phyloP scores from a whole-genome alignment of 2,888 invertebrate genomes.

The Cheilosia vernalis region DNA sequence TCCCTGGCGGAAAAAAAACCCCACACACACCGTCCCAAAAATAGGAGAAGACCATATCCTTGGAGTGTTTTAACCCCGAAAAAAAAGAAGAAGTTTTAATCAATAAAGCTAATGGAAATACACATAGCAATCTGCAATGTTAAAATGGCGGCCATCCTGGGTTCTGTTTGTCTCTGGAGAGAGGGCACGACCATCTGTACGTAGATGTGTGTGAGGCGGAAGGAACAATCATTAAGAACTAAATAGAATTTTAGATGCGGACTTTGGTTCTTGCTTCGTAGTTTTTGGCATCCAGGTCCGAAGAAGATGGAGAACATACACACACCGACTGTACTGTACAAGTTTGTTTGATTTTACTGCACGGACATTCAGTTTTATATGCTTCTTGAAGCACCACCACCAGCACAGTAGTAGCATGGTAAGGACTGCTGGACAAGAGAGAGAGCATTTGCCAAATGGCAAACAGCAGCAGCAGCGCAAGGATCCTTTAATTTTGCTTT shows the following conservation, averaged over 20 bases:
- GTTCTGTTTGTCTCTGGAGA: conserved; percentile 15
- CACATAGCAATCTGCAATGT: conserved; percentile 72
- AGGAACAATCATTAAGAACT: conserved; percentile 72
- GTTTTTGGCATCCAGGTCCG: conserved; percentile 58
- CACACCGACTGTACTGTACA: conserved; percentile 13
- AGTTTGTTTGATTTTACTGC: conserved; percentile 69
- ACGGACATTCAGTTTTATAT: conserved; percentile 66
- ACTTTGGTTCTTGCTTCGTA: conserved; percentile 62
- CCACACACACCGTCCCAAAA: conserved; percentile 8
- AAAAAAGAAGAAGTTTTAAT: conserved; percentile 62
- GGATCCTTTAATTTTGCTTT: conserved; percentile 63
- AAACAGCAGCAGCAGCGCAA: conserved; percentile 48
- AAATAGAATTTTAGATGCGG: conserved; percentile 71
- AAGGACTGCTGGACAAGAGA: conserved; percentile 34
- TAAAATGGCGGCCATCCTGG: conserved; percentile 67
- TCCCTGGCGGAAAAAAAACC: conserved; percentile 52
- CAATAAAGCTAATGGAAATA: conserved; percentile 75
- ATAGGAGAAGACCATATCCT: conserved; percentile 41
- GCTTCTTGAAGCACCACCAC: conserved; percentile 12
- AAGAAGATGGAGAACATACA: neutral
- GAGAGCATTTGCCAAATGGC: conserved; percentile 65
- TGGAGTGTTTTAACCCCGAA: conserved; percentile 68
- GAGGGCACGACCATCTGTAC: neutral
- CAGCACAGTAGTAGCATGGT: neutral
- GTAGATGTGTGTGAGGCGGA: conserved; percentile 37